Conservation (phyloP, 1,140 invertebrate genomes). For the Pogonognathellus flavescens region DNA sequence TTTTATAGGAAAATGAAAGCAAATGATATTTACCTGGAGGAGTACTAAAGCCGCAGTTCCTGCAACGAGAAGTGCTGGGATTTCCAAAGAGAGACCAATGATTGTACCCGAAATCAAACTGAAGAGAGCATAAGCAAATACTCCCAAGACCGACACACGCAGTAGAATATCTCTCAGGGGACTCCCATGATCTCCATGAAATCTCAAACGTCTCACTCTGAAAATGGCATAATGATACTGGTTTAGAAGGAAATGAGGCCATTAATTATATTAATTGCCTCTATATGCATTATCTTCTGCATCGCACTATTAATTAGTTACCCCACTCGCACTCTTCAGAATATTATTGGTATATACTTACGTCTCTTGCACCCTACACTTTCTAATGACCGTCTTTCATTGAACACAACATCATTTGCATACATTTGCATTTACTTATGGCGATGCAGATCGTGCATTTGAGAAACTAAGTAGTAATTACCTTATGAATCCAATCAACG, state of each 20-base stretch:
- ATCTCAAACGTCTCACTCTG: conserved; percentile 88
- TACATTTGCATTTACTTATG: too few species aligned
- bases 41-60: conserved; percentile 89
- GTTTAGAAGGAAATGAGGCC: conserved; percentile 16
- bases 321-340: too few species aligned
- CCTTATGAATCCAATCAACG: conserved; percentile 90
- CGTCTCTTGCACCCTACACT: too few species aligned
- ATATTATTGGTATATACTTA: too few species aligned
- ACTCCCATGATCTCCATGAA: conserved; percentile 85
- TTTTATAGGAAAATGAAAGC: background rate
- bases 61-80: conserved; percentile 90
- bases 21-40: conserved; percentile 76
- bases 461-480: too few species aligned
- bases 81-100: conserved; percentile 83
- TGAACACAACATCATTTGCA: too few species aligned
- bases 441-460: background rate
- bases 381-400: too few species aligned
- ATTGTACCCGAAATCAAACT: conserved; percentile 89
- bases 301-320: too few species aligned
- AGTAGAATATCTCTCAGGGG: conserved; percentile 91
- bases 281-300: too few species aligned
- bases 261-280: conserved; percentile 19
- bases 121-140: conserved; percentile 93
- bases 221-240: conserved; percentile 62
- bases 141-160: conserved; percentile 89